phyloP scores from a whole-genome alignment of 2,797 vertebrate species.

The Harpagifer antarcticus region DNA sequence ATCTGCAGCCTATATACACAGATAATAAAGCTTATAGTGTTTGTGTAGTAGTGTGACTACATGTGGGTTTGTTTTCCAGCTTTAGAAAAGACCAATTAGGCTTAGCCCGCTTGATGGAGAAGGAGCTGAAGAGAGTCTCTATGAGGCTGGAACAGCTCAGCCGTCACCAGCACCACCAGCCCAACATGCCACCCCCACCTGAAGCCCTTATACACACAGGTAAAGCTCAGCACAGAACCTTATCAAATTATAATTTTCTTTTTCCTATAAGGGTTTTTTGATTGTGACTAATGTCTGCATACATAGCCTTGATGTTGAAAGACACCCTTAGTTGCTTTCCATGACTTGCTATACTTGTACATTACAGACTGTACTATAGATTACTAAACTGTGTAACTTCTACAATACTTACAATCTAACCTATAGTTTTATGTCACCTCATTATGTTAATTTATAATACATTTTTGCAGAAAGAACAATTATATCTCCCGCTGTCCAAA shows the following conservation, averaged over 20 bases:
- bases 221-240: slow-evolving; percentile 16
- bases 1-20: neutral
- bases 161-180: slow-evolving; percentile 39
- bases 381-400: neutral
- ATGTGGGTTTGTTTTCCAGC: slow-evolving; percentile 46
- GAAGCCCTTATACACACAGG: slow-evolving; percentile 47
- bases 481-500: neutral
- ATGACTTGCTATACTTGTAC: too few relatives aligned
- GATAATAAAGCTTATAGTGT: neutral
- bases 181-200: slow-evolving; percentile 20
- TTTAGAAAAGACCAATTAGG: slow-evolving; percentile 74
- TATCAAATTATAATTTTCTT: neutral
- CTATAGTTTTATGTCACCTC: too few relatives aligned
- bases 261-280: too few relatives aligned
- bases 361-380: too few relatives aligned
- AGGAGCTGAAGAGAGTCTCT: slow-evolving; percentile 75
- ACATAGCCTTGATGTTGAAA: neutral
- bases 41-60: neutral
- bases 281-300: too few relatives aligned
- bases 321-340: neutral
- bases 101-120: slow-evolving; percentile 69
- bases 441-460: too few relatives aligned
- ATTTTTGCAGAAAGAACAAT: neutral
- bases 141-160: slow-evolving; percentile 75
- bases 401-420: neutral